Percentiles rank a stretch among this genome's conserved stretches.
phyloP scores from a whole-genome alignment of 1,140 invertebrate species.

The Antheraea pernyi region DNA sequence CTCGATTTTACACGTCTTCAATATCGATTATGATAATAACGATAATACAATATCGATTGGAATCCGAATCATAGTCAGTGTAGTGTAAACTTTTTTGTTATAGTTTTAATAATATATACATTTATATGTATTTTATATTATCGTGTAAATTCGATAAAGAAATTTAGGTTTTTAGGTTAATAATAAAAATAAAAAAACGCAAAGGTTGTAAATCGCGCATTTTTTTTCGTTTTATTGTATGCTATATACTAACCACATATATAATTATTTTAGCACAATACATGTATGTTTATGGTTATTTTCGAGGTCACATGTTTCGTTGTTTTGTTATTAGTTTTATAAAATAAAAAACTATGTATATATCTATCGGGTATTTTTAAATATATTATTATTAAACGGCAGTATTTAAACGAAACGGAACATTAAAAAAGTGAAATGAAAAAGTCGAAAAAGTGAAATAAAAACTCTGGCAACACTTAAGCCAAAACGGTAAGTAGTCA shows the following conservation, averaged over 20 bases:
- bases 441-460: no score
- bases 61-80: no score
- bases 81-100: no score
- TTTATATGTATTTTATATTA: background rate
- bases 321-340: background rate
- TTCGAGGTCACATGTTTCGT: background rate
- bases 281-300: background rate
- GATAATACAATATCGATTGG: no score
- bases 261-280: background rate
- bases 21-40: no score
- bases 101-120: no score
- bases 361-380: background rate
- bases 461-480: background rate
- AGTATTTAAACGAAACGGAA: background rate
- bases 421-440: background rate
- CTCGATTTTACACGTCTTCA: background rate
- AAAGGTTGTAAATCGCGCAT: background rate
- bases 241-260: background rate
- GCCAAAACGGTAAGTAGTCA: background rate
- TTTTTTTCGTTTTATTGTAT: background rate
- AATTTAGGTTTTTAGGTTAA: no score
- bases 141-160: background rate
- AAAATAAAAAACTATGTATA: background rate
- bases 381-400: slow-evolving; percentile 1
- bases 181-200: no score